Percentiles rank a stretch among this genome's conserved stretches.
phyloP scores from a whole-genome alignment of 2,888 invertebrate genomes.

The Junonia oenone region DNA sequence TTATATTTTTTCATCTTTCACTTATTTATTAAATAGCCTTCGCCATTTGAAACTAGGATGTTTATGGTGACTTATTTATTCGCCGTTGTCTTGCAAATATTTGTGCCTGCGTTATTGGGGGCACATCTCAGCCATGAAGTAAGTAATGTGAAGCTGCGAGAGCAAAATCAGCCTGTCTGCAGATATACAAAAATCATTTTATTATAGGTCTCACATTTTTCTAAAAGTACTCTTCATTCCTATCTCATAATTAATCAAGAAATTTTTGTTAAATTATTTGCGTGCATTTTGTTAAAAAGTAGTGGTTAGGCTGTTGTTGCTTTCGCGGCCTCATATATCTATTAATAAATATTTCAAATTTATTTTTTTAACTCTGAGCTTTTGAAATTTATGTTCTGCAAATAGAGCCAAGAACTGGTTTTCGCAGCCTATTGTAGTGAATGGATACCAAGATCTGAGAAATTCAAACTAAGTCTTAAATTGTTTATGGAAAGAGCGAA shows the following conservation, averaged over 20 bases:
- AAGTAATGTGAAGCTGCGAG: too few relatives aligned
- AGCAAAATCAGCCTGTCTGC: too few relatives aligned
- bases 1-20: too few relatives aligned
- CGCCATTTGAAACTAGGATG: slow-evolving; percentile 23
- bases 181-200: too few relatives aligned
- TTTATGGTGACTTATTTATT: slow-evolving; percentile 29
- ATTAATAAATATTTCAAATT: not conserved
- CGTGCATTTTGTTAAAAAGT: too few relatives aligned
- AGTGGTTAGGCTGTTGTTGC: too few relatives aligned
- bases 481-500: slow-evolving; percentile 30
- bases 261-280: too few relatives aligned
- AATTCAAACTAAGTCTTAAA: slow-evolving; percentile 29
- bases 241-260: not conserved
- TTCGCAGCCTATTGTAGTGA: slow-evolving; percentile 50
- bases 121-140: slow-evolving; percentile 34
- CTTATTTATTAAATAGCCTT: slow-evolving; percentile 18
- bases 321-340: too few relatives aligned
- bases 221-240: too few relatives aligned
- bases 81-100: slow-evolving; percentile 32
- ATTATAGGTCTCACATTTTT: too few relatives aligned
- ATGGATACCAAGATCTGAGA: slow-evolving; percentile 46
- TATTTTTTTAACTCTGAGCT: not conserved
- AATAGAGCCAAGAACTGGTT: slow-evolving; percentile 43
- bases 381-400: not conserved
- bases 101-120: slow-evolving; percentile 34